Evolutionary conservation across 2,113 vertebrate genomes (phyloP).

Genomic region (Sporophila hypoxantha): DNA sequence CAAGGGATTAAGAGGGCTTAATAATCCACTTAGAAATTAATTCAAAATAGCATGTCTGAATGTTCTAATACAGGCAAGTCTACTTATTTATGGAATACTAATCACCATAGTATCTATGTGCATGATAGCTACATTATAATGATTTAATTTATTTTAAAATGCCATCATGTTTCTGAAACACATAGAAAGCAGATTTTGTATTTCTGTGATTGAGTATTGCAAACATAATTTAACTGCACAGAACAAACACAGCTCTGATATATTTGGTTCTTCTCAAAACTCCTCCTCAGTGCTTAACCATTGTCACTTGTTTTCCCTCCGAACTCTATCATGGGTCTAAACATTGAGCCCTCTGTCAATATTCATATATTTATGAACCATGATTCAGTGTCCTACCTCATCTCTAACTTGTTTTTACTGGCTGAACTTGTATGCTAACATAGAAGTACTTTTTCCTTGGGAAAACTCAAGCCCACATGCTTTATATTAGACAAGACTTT

Average conservation of each 20-base stretch:
- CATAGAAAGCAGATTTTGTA: not conserved
- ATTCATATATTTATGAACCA: not conserved
- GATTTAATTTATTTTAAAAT: not conserved
- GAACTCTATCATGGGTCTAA: not conserved
- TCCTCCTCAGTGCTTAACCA: not conserved
- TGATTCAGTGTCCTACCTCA: not conserved
- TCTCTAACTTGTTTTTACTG: not conserved
- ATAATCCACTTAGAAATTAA: constrained; percentile 9
- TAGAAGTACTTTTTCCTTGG: not conserved
- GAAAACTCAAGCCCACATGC: not conserved
- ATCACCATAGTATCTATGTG: not conserved
- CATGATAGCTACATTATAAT: not conserved
- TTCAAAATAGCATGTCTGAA: not conserved
- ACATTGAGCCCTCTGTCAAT: not conserved
- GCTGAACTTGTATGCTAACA: not conserved
- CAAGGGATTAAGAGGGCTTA: not conserved
- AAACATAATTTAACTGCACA: not conserved
- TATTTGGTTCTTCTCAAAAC: not conserved
- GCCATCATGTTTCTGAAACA: not conserved
- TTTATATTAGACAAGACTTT: not conserved
- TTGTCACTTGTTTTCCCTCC: not conserved
- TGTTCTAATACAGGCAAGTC: not conserved
- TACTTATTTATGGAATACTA: not conserved
- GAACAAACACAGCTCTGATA: not conserved
- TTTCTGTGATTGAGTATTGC: not conserved